Conservation (phyloP, 2,113 vertebrate species). For the Lepus europaeus region DNA sequence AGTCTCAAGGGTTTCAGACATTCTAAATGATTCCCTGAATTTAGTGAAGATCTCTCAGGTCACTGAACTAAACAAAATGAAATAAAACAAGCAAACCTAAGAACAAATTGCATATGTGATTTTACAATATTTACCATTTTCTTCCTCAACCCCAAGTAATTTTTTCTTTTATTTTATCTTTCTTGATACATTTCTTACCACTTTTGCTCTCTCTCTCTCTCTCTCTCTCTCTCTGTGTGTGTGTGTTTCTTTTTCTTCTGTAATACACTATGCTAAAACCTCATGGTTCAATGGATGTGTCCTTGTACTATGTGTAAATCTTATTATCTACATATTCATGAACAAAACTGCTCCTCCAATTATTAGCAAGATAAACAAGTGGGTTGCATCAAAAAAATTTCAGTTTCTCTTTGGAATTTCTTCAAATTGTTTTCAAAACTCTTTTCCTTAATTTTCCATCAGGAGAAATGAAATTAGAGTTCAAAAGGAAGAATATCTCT, state of each 20-base stretch:
- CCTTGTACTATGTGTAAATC: not conserved
- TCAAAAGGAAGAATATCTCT: not conserved
- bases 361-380: not conserved
- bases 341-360: conserved; percentile 18
- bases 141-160: fast-evolving
- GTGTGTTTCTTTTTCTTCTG: too few relatives aligned
- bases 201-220: not conserved
- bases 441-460: not conserved
- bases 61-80: not conserved
- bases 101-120: not conserved
- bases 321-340: not conserved
- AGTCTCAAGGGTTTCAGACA: not conserved
- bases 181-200: not conserved
- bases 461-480: not conserved
- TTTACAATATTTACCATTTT: not conserved
- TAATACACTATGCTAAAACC: conserved; percentile 1
- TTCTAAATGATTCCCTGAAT: not conserved
- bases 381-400: not conserved
- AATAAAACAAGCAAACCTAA: not conserved
- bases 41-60: not conserved
- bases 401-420: not conserved
- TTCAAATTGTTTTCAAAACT: not conserved
- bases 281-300: not conserved
- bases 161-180: not conserved
- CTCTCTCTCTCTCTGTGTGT: not conserved